phyloP scores from a whole-genome alignment of 2,797 vertebrate genomes.

The Morus bassanus region DNA sequence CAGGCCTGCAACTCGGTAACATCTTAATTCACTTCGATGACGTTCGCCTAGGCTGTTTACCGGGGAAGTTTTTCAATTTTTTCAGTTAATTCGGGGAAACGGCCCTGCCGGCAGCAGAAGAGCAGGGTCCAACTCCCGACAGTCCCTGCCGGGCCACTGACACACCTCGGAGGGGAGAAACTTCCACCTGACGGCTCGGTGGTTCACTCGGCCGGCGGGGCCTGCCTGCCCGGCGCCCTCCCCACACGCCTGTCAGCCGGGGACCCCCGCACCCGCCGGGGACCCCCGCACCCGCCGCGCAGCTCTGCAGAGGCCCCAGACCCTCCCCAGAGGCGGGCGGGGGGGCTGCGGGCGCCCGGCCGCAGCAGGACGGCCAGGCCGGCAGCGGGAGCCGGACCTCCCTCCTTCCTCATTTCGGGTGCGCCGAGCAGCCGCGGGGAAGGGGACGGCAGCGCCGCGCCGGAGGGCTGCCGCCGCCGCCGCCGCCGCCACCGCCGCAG shows the following conservation, averaged over 20 bases:
- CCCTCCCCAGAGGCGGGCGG: neutral
- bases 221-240: fast-evolving
- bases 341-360: neutral
- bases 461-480: neutral
- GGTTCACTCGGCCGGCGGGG: neutral
- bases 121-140: neutral
- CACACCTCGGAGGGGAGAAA: neutral
- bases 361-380: neutral
- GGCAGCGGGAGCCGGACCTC: neutral
- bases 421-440: neutral
- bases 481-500: too few relatives aligned
- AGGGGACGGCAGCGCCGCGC: neutral
- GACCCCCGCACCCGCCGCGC: too few relatives aligned
- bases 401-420: neutral
- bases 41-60: neutral
- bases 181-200: fast-evolving
- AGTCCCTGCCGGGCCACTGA: neutral
- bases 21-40: neutral
- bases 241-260: too few relatives aligned
- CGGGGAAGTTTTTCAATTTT: neutral
- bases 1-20: neutral
- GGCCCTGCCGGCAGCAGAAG: neutral
- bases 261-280: too few relatives aligned
- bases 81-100: too few relatives aligned
- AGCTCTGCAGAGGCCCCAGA: neutral